These are phyloP conservation scores for Pitangus sulphuratus DNA, from an alignment of 2,797 vertebrate genomes.

Conservation along the genomic window DNA sequence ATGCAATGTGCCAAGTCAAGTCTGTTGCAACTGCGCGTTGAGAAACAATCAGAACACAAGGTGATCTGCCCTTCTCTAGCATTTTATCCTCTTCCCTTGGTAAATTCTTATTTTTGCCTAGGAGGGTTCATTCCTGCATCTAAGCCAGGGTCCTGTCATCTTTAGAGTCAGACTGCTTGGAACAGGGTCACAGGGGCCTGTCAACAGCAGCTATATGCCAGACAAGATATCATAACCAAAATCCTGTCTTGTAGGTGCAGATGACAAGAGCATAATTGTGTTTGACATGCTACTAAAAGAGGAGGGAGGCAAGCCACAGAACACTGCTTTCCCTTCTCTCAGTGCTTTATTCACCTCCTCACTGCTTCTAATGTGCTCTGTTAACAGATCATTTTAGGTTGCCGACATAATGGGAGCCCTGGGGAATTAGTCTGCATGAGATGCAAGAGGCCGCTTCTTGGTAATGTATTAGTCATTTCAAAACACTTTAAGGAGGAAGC, in stretches of 20 bases:
- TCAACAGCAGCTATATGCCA: slow-evolving; percentile 41
- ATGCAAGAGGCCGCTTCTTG: slow-evolving; percentile 59
- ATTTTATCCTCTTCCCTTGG: not conserved
- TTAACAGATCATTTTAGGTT: slow-evolving; percentile 62
- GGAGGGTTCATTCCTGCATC: not conserved
- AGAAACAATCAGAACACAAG: not conserved
- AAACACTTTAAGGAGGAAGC: slow-evolving; percentile 60
- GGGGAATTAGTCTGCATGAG: slow-evolving; percentile 38
- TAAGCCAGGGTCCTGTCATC: slow-evolving; percentile 22
- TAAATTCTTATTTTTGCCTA: not conserved
- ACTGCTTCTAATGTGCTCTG: not conserved
- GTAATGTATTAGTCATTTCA: slow-evolving; percentile 68
- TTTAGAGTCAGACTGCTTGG: not conserved
- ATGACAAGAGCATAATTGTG: slow-evolving; percentile 43
- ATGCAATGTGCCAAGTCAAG: not conserved
- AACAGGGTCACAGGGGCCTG: not conserved
- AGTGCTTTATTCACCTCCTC: not conserved
- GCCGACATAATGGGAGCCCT: slow-evolving; percentile 15
- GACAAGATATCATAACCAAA: slow-evolving; percentile 52
- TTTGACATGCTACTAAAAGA: slow-evolving; percentile 47
- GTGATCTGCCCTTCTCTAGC: not conserved
- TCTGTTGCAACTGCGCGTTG: not conserved
- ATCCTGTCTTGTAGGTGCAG: slow-evolving; percentile 21
- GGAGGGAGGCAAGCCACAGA: not conserved
- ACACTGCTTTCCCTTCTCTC: not conserved